Conservation (phyloP, 35 echinoderm and acorn worm species). For the Patiria miniata region DNA sequence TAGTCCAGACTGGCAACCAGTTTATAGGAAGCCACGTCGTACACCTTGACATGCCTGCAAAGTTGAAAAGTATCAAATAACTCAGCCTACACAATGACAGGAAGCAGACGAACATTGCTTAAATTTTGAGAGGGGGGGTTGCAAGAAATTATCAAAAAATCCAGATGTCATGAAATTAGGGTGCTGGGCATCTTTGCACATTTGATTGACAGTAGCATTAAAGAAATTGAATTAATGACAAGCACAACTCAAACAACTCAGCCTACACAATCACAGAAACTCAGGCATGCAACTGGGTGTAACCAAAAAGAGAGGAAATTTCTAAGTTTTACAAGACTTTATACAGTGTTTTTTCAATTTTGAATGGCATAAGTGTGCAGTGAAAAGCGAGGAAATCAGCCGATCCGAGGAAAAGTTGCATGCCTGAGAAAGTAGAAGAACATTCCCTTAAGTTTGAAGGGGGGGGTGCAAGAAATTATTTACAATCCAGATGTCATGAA, state of each 20-base stretch:
- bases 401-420: no score
- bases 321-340: no score
- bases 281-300: neutral
- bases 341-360: no score
- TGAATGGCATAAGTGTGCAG: no score
- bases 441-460: neutral
- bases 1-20: slow-evolving; percentile 81
- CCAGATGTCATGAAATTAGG: no score
- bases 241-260: no score
- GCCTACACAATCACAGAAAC: neutral
- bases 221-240: no score
- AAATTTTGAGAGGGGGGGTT: neutral
- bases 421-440: neutral
- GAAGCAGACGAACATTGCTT: neutral
- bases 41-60: slow-evolving; percentile 95
- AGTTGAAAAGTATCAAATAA: neutral
- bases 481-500: no score
- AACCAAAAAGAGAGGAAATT: no score
- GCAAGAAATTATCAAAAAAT: neutral
- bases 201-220: no score
- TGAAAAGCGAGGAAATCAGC: no score
- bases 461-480: neutral
- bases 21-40: slow-evolving; percentile 86
- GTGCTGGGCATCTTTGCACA: no score
- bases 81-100: neutral